A percentile compares a stretch with the other conserved stretches of the same genome.
Conservation (phyloP, 2,888 invertebrate species). For the Melipona bicolor region DNA sequence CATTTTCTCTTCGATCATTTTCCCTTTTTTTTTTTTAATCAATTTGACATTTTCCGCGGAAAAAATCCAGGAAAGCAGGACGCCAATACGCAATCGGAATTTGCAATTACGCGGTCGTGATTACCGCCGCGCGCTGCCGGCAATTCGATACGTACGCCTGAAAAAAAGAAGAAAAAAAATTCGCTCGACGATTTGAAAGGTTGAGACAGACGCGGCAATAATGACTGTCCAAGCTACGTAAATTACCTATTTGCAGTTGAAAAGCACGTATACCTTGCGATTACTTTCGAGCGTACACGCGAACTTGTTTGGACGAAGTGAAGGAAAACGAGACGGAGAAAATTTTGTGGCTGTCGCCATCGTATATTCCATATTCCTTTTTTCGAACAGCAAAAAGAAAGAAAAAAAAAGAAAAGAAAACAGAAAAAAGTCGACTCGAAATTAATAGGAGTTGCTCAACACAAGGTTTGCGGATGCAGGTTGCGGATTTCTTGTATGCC, state of each 20-base stretch:
- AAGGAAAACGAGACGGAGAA: not conserved
- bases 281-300: constrained; percentile 19
- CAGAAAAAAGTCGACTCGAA: not conserved
- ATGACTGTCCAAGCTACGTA: constrained; percentile 18
- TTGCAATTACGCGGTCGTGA: constrained; percentile 29
- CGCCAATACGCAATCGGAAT: not conserved
- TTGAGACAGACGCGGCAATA: constrained; percentile 29
- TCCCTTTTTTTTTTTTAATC: too few species aligned
- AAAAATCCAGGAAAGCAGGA: not conserved
- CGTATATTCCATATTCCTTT: not conserved
- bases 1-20: too few species aligned
- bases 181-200: constrained; percentile 9
- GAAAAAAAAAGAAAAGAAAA: too few species aligned
- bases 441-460: constrained; percentile 16
- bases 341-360: not conserved
- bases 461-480: too few species aligned
- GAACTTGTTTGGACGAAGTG: not conserved
- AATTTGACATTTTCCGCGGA: not conserved
- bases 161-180: not conserved
- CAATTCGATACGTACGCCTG: constrained; percentile 10
- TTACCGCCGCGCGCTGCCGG: not conserved
- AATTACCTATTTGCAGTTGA: constrained; percentile 26
- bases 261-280: not conserved
- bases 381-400: too few species aligned
- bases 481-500: too few species aligned